Evolutionary conservation across 2,113 vertebrate genomes (phyloP).

Genomic region (Osmerus mordax): DNA sequence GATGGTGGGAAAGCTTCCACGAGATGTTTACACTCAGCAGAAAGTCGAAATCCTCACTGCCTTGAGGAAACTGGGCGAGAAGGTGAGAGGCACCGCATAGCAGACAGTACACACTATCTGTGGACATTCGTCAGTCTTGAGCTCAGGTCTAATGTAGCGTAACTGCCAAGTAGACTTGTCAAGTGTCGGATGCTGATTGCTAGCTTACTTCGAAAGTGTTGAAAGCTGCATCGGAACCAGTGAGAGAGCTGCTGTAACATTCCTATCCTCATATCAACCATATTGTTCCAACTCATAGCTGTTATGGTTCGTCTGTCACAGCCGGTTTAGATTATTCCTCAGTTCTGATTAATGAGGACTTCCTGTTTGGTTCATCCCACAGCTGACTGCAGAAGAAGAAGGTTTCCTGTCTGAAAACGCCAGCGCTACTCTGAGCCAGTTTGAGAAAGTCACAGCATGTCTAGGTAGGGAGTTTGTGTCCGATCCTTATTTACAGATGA

Average conservation of each 20-base stretch:
- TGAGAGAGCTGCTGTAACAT: too few relatives aligned
- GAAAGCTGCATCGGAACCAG: too few relatives aligned
- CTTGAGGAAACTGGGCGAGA: constrained; percentile 93
- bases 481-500: neutral
- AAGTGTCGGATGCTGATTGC: too few relatives aligned
- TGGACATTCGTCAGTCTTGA: too few relatives aligned
- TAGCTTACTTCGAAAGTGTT: too few relatives aligned
- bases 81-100: constrained; percentile 69
- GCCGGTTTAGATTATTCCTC: neutral
- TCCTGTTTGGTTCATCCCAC: constrained; percentile 26
- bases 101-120: too few relatives aligned
- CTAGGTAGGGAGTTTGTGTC: constrained; percentile 74
- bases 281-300: too few relatives aligned
- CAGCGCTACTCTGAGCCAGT: constrained; percentile 86
- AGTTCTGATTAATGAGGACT: neutral
- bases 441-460: constrained; percentile 88
- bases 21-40: constrained; percentile 84
- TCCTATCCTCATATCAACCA: too few relatives aligned
- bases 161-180: too few relatives aligned
- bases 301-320: neutral
- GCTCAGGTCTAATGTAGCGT: too few relatives aligned
- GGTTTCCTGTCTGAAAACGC: constrained; percentile 86
- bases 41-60: constrained; percentile 95
- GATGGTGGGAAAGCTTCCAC: constrained; percentile 89
- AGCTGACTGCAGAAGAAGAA: constrained; percentile 90